Conservation (phyloP, 2,113 vertebrate species). For the Pelusios castaneus region DNA sequence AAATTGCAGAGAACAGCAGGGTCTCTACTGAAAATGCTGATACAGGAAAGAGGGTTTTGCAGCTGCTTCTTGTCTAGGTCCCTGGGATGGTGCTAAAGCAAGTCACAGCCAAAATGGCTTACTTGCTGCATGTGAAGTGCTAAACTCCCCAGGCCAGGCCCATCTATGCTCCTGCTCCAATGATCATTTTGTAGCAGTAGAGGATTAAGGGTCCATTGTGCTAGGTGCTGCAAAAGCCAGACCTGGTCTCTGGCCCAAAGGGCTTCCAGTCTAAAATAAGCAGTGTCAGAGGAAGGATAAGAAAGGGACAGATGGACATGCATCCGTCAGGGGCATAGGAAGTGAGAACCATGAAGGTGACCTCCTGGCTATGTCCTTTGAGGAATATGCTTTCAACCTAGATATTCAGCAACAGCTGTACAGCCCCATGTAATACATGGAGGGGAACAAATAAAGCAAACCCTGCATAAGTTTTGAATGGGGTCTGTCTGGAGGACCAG, state of each 20-base stretch:
- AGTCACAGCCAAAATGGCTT: background rate
- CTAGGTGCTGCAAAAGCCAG: background rate
- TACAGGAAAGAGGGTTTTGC: background rate
- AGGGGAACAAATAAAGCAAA: accelerated
- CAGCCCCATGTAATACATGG: accelerated
- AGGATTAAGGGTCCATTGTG: too few species aligned
- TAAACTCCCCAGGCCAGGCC: accelerated
- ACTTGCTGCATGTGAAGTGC: accelerated
- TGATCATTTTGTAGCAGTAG: accelerated
- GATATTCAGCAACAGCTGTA: accelerated
- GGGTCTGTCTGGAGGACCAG: accelerated
- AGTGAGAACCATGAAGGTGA: accelerated
- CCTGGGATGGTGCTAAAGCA: background rate
- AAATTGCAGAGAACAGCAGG: background rate
- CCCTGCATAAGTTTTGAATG: accelerated
- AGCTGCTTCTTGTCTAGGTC: background rate
- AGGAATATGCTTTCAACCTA: accelerated
- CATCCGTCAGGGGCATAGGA: background rate
- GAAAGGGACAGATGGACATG: too few species aligned
- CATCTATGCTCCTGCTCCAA: accelerated
- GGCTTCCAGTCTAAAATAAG: background rate
- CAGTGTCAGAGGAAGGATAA: accelerated
- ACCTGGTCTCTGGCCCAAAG: background rate
- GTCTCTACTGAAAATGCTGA: background rate
- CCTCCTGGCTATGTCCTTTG: accelerated